Evolutionary conservation across 2,113 vertebrate genomes (phyloP).

Genomic region (Noctilio leporinus): DNA sequence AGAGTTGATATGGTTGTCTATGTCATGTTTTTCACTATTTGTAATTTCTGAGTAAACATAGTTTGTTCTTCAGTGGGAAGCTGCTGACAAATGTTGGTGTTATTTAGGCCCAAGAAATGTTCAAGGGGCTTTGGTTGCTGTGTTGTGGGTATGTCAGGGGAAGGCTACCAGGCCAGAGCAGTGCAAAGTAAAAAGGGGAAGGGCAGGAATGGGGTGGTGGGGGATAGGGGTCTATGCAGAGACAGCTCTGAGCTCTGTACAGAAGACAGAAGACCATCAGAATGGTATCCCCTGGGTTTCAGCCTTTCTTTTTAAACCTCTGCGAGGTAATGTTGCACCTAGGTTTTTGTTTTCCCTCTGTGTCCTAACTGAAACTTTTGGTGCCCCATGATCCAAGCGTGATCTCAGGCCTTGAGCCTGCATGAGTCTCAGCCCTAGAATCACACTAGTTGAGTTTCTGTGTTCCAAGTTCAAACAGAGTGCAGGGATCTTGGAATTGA

Average conservation of each 20-base stretch:
- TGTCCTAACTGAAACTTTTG: constrained; percentile 38
- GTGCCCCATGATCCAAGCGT: constrained; percentile 64
- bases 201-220: too few relatives aligned
- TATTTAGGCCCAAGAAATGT: background rate
- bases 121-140: background rate
- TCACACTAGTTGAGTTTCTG: constrained; percentile 70
- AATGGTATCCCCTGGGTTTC: background rate
- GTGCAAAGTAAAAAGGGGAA: background rate
- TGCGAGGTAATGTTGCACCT: constrained; percentile 30
- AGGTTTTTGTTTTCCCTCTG: constrained; percentile 55
- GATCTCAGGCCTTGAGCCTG: constrained; percentile 70
- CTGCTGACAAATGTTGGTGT: background rate
- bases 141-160: background rate
- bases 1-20: background rate
- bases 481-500: constrained; percentile 76
- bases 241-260: too few relatives aligned
- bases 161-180: background rate
- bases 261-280: background rate
- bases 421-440: constrained; percentile 68
- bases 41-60: background rate
- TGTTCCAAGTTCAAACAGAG: constrained; percentile 84
- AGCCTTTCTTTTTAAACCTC: background rate
- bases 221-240: fast-evolving
- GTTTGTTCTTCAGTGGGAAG: background rate
- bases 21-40: background rate